phyloP scores from a whole-genome alignment of 2,888 invertebrate genomes.

The Uropetala carovei region DNA sequence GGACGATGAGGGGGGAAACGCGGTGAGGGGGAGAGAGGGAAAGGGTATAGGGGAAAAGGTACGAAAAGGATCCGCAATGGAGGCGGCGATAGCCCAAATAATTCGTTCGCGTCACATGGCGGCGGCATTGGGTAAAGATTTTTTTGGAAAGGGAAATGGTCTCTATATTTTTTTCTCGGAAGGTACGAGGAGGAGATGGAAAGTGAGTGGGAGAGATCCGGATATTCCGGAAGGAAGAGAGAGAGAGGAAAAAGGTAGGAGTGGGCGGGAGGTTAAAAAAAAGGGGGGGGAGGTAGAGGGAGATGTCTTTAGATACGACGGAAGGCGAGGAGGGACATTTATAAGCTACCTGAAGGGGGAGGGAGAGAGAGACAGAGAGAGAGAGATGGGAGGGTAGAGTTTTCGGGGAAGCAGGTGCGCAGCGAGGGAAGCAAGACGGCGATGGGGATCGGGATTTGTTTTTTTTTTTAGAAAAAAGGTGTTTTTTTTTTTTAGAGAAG shows the following conservation, averaged over 20 bases:
- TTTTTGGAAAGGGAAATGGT: slow-evolving; percentile 20
- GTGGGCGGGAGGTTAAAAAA: neutral
- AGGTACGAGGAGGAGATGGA: neutral
- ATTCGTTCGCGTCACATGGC: slow-evolving; percentile 14
- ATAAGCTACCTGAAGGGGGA: neutral
- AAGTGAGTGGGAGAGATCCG: neutral
- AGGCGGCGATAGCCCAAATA: slow-evolving; percentile 19
- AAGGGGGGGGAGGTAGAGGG: neutral
- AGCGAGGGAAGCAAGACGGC: neutral
- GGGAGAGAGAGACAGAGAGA: neutral
- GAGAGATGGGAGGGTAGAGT: neutral
- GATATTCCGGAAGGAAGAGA: neutral
- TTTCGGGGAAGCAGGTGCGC: neutral
- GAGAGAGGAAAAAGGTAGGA: neutral
- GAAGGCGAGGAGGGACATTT: neutral
- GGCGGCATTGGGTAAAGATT: neutral
- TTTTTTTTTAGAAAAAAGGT: too few relatives aligned
- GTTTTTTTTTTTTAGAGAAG: neutral
- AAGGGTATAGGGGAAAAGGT: neutral
- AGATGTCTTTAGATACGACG: neutral
- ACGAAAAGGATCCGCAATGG: neutral
- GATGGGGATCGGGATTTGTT: neutral
- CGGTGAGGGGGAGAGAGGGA: neutral
- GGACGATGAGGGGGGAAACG: neutral
- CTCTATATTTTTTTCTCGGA: neutral